Evolutionary conservation across 2,888 invertebrate genomes (phyloP).

Genomic region (Apodemia duryi): DNA sequence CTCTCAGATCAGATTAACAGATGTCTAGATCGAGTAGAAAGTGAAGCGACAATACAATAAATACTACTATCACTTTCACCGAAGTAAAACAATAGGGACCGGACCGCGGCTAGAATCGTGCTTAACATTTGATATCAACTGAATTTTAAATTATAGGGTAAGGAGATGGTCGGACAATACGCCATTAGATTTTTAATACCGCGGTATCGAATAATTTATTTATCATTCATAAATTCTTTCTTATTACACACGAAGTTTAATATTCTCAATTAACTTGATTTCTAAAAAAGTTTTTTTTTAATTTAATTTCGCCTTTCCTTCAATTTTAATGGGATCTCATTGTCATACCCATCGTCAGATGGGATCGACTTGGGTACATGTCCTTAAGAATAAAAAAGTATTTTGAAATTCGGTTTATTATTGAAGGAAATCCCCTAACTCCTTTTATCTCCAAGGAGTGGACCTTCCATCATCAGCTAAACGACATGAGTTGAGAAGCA

Average conservation of each 20-base stretch:
- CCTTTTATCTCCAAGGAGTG: too few relatives aligned
- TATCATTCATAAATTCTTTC: background rate
- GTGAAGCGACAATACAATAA: slow-evolving; percentile 13
- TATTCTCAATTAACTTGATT: too few relatives aligned
- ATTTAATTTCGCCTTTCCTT: too few relatives aligned
- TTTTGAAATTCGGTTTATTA: too few relatives aligned
- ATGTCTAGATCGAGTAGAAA: slow-evolving; percentile 6
- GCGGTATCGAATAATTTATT: background rate
- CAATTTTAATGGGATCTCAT: too few relatives aligned
- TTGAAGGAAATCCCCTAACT: too few relatives aligned
- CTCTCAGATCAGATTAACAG: slow-evolving; percentile 12
- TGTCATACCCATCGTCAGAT: too few relatives aligned
- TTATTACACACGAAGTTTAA: background rate
- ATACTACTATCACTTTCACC: slow-evolving; percentile 11
- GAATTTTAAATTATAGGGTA: slow-evolving; percentile 6
- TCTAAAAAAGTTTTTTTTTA: too few relatives aligned
- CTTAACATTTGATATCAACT: slow-evolving; percentile 9
- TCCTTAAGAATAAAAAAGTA: too few relatives aligned
- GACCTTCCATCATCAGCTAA: too few relatives aligned
- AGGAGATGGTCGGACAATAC: background rate
- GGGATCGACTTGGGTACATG: too few relatives aligned
- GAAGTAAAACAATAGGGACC: slow-evolving; percentile 5
- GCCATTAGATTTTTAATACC: background rate
- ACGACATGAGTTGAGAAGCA: too few relatives aligned
- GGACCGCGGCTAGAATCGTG: slow-evolving; percentile 8